phyloP scores from a whole-genome alignment of 92 coral and sea anemone genomes.

The Ricordea florida region DNA sequence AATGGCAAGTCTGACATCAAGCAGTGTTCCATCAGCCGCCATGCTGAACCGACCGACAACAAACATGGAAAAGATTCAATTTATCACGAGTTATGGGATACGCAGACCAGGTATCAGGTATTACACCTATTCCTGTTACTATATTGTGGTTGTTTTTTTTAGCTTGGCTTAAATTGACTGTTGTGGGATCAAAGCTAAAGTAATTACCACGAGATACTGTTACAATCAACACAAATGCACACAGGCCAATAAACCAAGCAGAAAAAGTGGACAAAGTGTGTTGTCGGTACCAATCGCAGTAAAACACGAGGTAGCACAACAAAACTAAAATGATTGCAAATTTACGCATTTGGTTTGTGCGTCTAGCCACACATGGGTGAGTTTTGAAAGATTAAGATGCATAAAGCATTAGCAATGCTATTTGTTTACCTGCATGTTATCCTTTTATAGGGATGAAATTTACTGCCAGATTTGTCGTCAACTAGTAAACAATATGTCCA shows the following conservation, averaged over 20 bases:
- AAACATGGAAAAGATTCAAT: slow-evolving; percentile 79
- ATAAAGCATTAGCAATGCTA: too few species aligned
- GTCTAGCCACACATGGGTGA: background rate
- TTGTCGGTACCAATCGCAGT: too few species aligned
- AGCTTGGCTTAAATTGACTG: background rate
- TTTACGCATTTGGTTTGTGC: too few species aligned
- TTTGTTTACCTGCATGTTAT: background rate
- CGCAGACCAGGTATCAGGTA: slow-evolving; percentile 77
- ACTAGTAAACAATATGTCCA: slow-evolving; percentile 67
- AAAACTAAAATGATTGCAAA: too few species aligned
- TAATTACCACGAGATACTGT: too few species aligned
- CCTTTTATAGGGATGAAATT: slow-evolving; percentile 78
- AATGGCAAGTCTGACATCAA: background rate
- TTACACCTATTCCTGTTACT: background rate
- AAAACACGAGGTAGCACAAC: too few species aligned
- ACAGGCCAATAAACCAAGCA: too few species aligned
- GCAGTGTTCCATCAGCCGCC: slow-evolving; percentile 47
- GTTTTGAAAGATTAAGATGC: background rate
- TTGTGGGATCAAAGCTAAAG: too few species aligned
- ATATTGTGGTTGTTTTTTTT: background rate
- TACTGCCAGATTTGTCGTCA: slow-evolving; percentile 91
- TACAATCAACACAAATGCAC: too few species aligned
- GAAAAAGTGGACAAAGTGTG: too few species aligned
- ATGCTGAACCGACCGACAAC: slow-evolving; percentile 61
- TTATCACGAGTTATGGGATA: slow-evolving; percentile 83